These are phyloP conservation scores for Polypedilum pembai DNA, from an alignment of 1,140 invertebrate species.

Conservation along the genomic window DNA sequence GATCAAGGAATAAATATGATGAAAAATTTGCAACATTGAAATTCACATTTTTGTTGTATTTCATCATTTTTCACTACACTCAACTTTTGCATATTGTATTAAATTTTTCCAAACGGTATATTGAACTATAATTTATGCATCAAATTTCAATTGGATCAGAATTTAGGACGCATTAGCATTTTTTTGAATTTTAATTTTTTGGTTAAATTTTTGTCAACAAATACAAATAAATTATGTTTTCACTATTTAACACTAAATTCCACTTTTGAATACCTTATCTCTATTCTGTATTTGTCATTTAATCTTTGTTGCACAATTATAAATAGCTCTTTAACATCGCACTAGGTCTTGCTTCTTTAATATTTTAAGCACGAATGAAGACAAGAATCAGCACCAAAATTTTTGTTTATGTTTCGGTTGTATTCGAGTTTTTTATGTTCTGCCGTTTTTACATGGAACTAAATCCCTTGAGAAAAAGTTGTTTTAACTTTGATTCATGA, in stretches of 20 bases:
- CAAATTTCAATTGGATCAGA: constrained; percentile 9
- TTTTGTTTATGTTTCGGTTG: no score
- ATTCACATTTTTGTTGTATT: background rate
- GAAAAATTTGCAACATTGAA: background rate
- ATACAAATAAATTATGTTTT: constrained; percentile 1
- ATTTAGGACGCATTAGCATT: constrained; percentile 12
- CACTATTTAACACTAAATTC: background rate
- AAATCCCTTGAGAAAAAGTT: no score
- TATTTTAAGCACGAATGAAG: background rate
- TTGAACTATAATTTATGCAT: constrained; percentile 9
- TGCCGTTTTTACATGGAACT: no score
- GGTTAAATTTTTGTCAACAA: constrained; percentile 3
- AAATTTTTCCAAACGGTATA: background rate
- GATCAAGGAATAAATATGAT: background rate
- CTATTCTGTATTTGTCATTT: background rate
- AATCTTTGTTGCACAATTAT: background rate
- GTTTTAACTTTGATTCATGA: no score
- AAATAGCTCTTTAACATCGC: background rate
- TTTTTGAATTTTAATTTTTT: constrained; percentile 20
- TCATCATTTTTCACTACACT: background rate
- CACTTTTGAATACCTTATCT: constrained; percentile 5
- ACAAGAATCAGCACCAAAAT: no score
- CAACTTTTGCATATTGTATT: background rate
- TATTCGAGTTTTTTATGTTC: no score
- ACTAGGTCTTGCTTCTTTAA: background rate